Conservation (phyloP, 2,797 vertebrate genomes). For the Coreius guichenoti region DNA sequence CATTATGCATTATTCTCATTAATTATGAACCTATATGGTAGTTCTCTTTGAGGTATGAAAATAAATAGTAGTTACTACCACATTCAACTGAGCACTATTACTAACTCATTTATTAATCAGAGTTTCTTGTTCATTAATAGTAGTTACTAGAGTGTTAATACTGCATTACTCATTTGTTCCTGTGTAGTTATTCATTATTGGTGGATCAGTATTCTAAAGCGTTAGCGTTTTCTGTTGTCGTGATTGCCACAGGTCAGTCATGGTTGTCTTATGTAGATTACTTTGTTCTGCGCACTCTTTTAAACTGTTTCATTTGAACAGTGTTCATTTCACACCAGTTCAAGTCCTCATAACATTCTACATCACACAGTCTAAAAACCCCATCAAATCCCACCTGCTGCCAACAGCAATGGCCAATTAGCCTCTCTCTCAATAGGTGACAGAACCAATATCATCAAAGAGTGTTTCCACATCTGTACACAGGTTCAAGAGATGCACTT, state of each 20-base stretch:
- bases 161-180: too few species aligned
- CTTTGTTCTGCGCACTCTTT: background rate
- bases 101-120: too few species aligned
- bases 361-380: conserved; percentile 1
- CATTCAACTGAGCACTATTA: too few species aligned
- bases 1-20: too few species aligned
- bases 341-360: conserved; percentile 12
- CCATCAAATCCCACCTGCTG: conserved; percentile 4
- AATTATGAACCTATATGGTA: too few species aligned
- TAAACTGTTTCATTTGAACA: background rate
- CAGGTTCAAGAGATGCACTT: background rate
- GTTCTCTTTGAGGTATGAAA: too few species aligned
- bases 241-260: background rate
- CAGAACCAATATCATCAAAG: conserved; percentile 16
- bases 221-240: background rate
- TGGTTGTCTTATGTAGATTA: background rate
- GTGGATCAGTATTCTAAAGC: too few species aligned
- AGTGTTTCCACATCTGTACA: conserved; percentile 6
- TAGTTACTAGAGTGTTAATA: too few species aligned
- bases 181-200: too few species aligned
- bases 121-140: too few species aligned
- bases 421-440: conserved; percentile 7
- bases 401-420: conserved; percentile 16
- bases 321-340: conserved; percentile 4
- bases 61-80: too few species aligned